Conservation (phyloP, 2,113 vertebrate species). For the Chaetodon auriga region DNA sequence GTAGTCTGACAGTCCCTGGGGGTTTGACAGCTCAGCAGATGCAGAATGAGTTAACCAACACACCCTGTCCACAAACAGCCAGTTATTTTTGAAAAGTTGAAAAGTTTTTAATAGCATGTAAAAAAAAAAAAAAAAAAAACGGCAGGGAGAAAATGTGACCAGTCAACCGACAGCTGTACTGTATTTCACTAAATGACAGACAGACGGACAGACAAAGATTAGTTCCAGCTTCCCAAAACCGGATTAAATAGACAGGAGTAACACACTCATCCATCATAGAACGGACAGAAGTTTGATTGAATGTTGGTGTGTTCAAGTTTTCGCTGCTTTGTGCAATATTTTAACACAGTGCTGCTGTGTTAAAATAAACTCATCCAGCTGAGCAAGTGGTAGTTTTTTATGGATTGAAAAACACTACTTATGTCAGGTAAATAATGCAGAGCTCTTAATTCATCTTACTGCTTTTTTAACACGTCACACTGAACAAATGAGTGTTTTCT, state of each 20-base stretch:
- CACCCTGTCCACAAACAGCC: background rate
- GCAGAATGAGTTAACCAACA: background rate
- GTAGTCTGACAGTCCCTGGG: background rate
- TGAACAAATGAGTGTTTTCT: background rate
- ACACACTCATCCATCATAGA: constrained; percentile 9
- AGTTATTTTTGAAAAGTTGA: background rate
- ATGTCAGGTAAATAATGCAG: no score
- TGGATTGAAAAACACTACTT: no score
- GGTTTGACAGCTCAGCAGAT: background rate
- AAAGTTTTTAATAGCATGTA: background rate
- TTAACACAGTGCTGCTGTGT: background rate
- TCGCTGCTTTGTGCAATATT: background rate
- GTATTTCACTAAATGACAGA: constrained; percentile 6
- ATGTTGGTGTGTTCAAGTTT: no score
- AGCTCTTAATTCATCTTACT: no score
- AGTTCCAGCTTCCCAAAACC: background rate
- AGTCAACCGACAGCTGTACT: background rate
- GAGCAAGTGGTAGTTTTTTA: no score
- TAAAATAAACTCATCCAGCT: background rate
- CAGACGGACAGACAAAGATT: constrained; percentile 4
- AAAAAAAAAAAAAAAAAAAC: no score
- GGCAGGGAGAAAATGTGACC: background rate
- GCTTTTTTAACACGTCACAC: no score
- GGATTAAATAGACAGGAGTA: constrained; percentile 15
- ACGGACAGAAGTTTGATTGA: constrained; percentile 11